Base-by-base conservation (phyloP, 2,113 vertebrate genomes). In the Aix galericulata region DNA sequence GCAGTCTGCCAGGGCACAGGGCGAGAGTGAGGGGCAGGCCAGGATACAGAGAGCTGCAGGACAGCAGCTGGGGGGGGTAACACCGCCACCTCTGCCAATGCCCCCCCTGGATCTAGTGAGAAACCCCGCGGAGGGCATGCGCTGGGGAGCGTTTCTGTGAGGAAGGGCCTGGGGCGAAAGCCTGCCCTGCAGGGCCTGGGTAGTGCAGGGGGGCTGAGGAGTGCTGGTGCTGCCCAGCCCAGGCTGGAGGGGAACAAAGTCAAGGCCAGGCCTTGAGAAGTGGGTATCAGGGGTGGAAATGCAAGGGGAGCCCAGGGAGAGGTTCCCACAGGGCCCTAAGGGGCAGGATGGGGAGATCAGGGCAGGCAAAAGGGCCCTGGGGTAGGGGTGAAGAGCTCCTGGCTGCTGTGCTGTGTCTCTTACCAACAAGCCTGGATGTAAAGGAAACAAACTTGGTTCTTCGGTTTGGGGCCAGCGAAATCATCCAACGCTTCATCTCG, bases 401-500 rank as follows among this genome's bases (percentile, higher is more conserved):
- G 32, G 31, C 56, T 89, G 44, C 26, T 3, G 1, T 12, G n/a
- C 22, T 23, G 12, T 38, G 6, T 34, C 22, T 90, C 98, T 98
- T 96, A 99, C 99, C 99, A 94, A 98, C 90, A 63, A 99, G 98
- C 69, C 99, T 98, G 46, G 99, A 97, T 2, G 98, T 99, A 81
- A 99, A 98, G 6, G 99, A 99, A 91, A 99, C 98, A 6, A 99
- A 99, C 56, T 99, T 99, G 31, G 99, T 99, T 86, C 99, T 98
- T 9, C 99, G 98, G 91, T 99, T 99, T 2, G 99, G 99, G 78
- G 99, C 99, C 71, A 99, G 98, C 0, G 99, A 98, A 67, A 98
- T 99, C 96, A 99, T 99, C 99, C 99, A 99, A 23, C 99, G 98
- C 69, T 99, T 99, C 98, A 99, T 99, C 93, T 99, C 99, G 2